Evolutionary conservation across 2,113 vertebrate genomes (phyloP), one percentile per base, ranked within the genome.

Genomic region (Lepus europaeus): DNA sequence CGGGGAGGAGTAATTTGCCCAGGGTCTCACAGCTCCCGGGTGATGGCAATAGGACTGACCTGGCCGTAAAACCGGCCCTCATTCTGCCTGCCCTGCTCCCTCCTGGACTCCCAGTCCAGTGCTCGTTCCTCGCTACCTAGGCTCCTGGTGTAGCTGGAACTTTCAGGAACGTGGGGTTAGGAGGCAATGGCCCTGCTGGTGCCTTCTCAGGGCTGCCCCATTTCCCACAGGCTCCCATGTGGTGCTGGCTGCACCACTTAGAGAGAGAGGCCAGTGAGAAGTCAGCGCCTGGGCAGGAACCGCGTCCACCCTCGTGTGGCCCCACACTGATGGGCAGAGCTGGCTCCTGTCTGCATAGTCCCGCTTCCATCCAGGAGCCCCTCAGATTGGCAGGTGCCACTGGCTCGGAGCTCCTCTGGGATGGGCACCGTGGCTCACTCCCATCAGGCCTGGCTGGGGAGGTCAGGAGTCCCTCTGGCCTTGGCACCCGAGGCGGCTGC

Each of bases 331-430:
- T 70, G 36, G 79, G 82, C 27, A 66, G 68, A n/a, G 9, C 10
- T 0, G 0, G 36, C 76, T 23, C 4, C 1, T 0, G 6, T 90
- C 10, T 33, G 76, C 27, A 13, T 51, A 31, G 25, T 31, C 25
- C 31, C 74, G 36, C 45, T 74, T 76, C 88, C 6, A 2, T 22
- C n/a, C 20, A 29, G 51, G 63, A 53, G 59, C 25, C 49, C 29
- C 45, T 63, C 64, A 10, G 0, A 1, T 19, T 6, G 29, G n/a
- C 39, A 29, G 11, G 68, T 19, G 59, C n/a, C 31, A 39, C n/a
- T 0, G 27, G 69, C 64, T 39, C 16, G 29, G 49, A 0, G 0
- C 22, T 19, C 53, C 39, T n/a, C 53, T 0, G 0, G 73, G 31
- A 19, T 36, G 14, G 3, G 80, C 45, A 25, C 36, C 1, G 2